These are phyloP conservation scores for Silvanus unidentatus DNA, from an alignment of 2,888 invertebrate species.

Conservation along the genomic window DNA sequence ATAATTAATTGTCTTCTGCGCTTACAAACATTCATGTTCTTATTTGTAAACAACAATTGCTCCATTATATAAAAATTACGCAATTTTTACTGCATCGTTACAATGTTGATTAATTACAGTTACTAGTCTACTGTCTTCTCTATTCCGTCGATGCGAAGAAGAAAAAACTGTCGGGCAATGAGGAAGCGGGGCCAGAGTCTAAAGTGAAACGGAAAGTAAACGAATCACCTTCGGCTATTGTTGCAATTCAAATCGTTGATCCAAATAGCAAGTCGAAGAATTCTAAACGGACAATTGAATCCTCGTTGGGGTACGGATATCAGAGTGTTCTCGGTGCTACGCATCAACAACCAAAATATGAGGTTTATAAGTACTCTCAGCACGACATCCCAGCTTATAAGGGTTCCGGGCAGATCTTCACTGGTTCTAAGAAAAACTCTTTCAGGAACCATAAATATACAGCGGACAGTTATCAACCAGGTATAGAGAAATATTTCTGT, in stretches of 20 bases:
- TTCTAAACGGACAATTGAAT: slow-evolving; percentile 67
- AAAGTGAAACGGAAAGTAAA: background rate
- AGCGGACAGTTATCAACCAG: slow-evolving; percentile 3
- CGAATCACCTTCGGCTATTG: slow-evolving; percentile 49
- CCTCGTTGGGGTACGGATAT: slow-evolving; percentile 65
- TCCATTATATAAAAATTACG: background rate
- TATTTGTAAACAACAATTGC: no score
- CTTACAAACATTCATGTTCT: no score
- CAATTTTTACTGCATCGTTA: background rate
- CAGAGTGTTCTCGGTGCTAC: slow-evolving; percentile 47
- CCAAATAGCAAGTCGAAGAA: slow-evolving; percentile 47
- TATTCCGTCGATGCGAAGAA: background rate
- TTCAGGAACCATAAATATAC: no score
- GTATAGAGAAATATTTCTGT: background rate
- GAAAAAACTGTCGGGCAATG: background rate
- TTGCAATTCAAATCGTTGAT: slow-evolving; percentile 59
- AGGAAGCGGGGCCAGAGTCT: background rate
- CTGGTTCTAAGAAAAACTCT: no score
- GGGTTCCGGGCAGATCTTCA: slow-evolving; percentile 12
- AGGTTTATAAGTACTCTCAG: slow-evolving; percentile 67
- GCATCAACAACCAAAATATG: slow-evolving; percentile 49
- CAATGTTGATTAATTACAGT: background rate
- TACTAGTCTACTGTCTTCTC: background rate
- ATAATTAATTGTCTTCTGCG: no score
- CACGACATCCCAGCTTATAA: slow-evolving; percentile 52